These are phyloP conservation scores for Pseudomyrmex cubaensis DNA, from an alignment of 1,140 invertebrate species.

Conservation along the genomic window DNA sequence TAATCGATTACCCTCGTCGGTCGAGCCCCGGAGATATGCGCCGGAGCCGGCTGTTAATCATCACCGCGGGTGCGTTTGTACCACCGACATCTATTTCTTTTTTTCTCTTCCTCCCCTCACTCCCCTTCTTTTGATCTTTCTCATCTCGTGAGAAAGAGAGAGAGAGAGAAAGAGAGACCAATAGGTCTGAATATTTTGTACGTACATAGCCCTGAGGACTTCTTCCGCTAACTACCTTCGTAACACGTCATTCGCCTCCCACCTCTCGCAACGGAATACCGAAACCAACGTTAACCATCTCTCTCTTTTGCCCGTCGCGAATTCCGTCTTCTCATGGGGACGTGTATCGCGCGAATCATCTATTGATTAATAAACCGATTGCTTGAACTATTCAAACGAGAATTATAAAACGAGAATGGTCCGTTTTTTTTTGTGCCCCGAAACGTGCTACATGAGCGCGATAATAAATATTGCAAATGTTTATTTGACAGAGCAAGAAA, in stretches of 20 bases:
- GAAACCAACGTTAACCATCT: constrained; percentile 53
- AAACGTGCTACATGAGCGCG: neutral
- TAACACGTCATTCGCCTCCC: constrained; percentile 58
- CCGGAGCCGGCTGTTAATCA: constrained; percentile 66
- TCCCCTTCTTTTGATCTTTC: neutral
- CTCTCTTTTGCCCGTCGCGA: constrained; percentile 50
- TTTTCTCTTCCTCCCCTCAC: constrained; percentile 1
- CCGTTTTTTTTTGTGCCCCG: neutral
- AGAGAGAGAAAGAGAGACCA: neutral
- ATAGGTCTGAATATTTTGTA: neutral
- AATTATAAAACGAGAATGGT: constrained; percentile 33
- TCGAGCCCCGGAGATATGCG: constrained; percentile 65
- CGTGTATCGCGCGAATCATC: constrained; percentile 36
- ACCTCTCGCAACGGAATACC: constrained; percentile 51
- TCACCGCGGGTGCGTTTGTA: constrained; percentile 74
- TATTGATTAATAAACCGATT: constrained; percentile 52
- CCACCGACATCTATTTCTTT: constrained; percentile 40
- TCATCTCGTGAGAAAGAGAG: constrained; percentile 42
- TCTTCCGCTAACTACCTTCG: constrained; percentile 64
- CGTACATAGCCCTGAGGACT: constrained; percentile 63
- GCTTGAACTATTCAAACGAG: constrained; percentile 47
- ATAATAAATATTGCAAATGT: neutral
- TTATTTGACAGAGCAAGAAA: neutral
- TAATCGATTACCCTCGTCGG: constrained; percentile 71
- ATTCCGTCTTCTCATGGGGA: constrained; percentile 56